Base-by-base conservation (phyloP, 2,797 vertebrate genomes). In the Coregonus ussuriensis region DNA sequence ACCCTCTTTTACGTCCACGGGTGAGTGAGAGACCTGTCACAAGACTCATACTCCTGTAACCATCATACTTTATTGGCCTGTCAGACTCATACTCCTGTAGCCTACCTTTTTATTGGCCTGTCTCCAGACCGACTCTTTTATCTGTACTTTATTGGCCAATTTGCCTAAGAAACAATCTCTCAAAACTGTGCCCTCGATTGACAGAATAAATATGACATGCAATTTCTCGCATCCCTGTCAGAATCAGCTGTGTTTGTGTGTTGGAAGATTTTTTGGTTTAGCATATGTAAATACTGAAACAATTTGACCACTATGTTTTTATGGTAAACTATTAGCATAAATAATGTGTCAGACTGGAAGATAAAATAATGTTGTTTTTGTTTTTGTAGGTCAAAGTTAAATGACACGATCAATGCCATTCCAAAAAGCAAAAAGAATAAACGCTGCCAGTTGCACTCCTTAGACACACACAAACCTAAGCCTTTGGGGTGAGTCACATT, bases 381-480 rank as follows among this genome's bases (percentile, higher is more conserved):
- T 13, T 72, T 83, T 65, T 63, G 0, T 88, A 99, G 98, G 93
- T 96, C 96, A 91, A 99, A 98, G 93, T 92, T 99, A 87, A 98
- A 98, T 85, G 95, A 96, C 78, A 96, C 97, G 91, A 98, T 99
- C 81, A 96, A 99, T 89, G 96, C 96, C 85, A 99, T 99, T 95
- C 97, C 98, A 76, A 99, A 98, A 95, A 99, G 97, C 89, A 99
- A 98, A 94, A 99, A 99, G 95, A 99, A 99, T 92, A 99, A 98
- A 87, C 94, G 98, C 84, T 99, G 98, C 92, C 97, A 97, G 3
- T 91, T 99, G 72, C 98, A 99, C 94, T 99, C 98, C 85, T 92
- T 99, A 93, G 98, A 99, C 89, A 99, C 97, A 0, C 97, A 98
- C 91, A 99, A 99, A 84, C 96, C 97, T 76, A 99, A 97, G 91